phyloP scores from a whole-genome alignment of 2,888 invertebrate genomes.

The Chrysolina oricalcia region DNA sequence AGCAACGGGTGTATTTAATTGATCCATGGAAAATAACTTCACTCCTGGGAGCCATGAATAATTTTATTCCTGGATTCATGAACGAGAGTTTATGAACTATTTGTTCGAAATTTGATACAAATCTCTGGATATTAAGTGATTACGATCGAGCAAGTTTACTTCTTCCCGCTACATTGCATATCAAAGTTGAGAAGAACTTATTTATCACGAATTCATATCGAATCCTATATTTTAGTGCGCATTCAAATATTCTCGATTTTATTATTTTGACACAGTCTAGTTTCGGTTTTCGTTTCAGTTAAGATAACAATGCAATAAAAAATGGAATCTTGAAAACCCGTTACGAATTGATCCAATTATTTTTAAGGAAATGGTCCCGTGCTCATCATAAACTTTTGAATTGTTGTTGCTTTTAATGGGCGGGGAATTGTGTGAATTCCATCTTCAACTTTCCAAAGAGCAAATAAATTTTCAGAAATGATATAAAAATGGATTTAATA shows the following conservation, averaged over 20 bases:
- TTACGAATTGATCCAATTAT: not conserved
- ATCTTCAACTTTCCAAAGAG: not conserved
- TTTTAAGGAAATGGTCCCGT: not conserved
- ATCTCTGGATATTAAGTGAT: too few relatives aligned
- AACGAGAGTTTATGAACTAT: not conserved
- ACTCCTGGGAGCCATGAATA: not conserved
- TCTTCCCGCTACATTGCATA: not conserved
- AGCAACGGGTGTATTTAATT: not conserved
- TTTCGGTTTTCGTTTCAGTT: not conserved
- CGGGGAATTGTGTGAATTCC: not conserved
- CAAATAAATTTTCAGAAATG: not conserved
- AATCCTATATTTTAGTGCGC: not conserved
- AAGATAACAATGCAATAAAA: slow-evolving; percentile 1
- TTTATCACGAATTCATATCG: not conserved
- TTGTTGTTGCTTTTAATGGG: not conserved
- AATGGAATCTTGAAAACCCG: not conserved
- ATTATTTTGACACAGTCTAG: not conserved
- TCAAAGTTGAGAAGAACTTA: not conserved
- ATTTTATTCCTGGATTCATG: not conserved
- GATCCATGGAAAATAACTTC: not conserved
- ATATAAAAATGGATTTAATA: not conserved
- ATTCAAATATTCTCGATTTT: not conserved
- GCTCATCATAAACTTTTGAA: not conserved
- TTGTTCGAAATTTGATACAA: too few relatives aligned
- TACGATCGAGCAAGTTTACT: not conserved